Evolutionary conservation across 2,797 vertebrate species (phyloP), one percentile per base, ranked within the genome.

Genomic region (Falco cherrug): DNA sequence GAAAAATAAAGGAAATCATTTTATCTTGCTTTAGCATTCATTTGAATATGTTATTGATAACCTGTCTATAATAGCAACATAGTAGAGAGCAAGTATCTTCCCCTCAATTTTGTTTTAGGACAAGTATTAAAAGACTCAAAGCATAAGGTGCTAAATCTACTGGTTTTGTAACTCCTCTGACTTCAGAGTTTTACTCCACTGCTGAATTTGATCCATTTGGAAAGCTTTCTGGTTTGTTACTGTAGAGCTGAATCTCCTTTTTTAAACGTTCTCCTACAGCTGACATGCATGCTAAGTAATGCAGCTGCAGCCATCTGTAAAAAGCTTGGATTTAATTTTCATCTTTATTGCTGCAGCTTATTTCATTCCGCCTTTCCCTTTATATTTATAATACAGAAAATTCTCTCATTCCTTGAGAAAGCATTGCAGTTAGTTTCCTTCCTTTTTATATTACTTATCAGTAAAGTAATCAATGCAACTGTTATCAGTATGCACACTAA

Each of bases 301-400:
- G 80, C 26, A 90, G 69, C 88, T 95, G 74, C 88, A 87, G 74
- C 59, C 90, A 95, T 96, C 82, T 90, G 86, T 91, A 95, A 95
- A 95, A 95, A 95, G 33, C 70, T 87, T 85, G 89, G 89, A 96
- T 89, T 96, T 95, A 95, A 95, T 97, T 96, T 96, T 95, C 94
- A 39, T 84, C 69, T 93, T 95, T 96, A 97, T 94, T 94, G 84
- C 83, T 84, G 67, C 50, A 86, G 77, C 80, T 95, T 96, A 88
- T 92, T 93, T 94, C 48, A 81, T 94, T 84, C 70, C 0, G 29
- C 70, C 51, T 95, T 89, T 90, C 53, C 75, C 35, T 93, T 92
- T 90, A 82, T 88, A 88, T 92, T 93, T 87, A 89, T 84, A 94
- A 85, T 51, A 87, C 16, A 73, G 61, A 85, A 94, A 88, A 95